Evolutionary conservation across 1,140 invertebrate genomes (phyloP).

Genomic region (Nomia melanderi): DNA sequence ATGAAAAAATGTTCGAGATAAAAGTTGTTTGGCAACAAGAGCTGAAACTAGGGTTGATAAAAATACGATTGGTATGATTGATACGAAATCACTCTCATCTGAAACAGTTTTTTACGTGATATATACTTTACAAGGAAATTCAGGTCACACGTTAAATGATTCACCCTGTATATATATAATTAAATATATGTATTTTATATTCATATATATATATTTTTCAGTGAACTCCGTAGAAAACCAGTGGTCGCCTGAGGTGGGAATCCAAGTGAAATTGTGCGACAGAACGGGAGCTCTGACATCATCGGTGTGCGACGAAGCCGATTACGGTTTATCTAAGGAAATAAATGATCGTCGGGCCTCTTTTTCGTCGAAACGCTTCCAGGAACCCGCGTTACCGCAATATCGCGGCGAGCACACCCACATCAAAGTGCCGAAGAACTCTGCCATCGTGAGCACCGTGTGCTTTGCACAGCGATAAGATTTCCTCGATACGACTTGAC

Average conservation of each 20-base stretch:
- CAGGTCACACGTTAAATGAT: no score
- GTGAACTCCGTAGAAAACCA: neutral
- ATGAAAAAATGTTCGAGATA: no score
- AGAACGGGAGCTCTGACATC: conserved; percentile 44
- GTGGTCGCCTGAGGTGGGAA: neutral
- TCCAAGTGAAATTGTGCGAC: conserved; percentile 1
- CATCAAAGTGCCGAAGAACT: conserved; percentile 61
- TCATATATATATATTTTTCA: neutral
- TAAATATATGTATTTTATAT: no score
- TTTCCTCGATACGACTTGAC: conserved; percentile 57
- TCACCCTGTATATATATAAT: neutral
- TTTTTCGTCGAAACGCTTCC: conserved; percentile 61
- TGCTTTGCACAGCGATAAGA: conserved; percentile 68
- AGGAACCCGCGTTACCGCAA: conserved; percentile 61
- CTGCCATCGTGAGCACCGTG: conserved; percentile 44
- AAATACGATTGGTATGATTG: no score
- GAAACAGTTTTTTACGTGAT: no score
- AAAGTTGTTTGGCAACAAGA: no score
- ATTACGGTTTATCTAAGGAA: conserved; percentile 53
- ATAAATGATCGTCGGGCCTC: conserved; percentile 59
- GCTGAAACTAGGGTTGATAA: no score
- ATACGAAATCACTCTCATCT: no score
- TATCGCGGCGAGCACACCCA: conserved; percentile 49
- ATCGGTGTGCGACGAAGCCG: conserved; percentile 44
- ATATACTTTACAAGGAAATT: no score